phyloP scores from a whole-genome alignment of 2,797 vertebrate genomes.

The Todus mexicanus region DNA sequence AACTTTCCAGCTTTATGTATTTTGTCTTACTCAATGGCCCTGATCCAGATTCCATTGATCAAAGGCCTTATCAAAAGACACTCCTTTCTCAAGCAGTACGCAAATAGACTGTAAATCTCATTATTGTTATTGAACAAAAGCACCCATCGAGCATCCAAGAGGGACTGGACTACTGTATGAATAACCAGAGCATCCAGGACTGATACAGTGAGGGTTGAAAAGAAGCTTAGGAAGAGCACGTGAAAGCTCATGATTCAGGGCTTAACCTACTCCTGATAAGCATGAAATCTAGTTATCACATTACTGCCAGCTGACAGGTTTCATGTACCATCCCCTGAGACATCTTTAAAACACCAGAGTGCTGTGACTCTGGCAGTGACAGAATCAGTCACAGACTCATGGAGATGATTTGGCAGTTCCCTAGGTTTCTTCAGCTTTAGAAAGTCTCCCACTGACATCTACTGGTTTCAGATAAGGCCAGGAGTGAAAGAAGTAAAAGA shows the following conservation, averaged over 20 bases:
- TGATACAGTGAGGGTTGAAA: neutral
- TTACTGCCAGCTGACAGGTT: neutral
- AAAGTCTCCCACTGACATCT: slow-evolving; percentile 8
- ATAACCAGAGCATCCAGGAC: neutral
- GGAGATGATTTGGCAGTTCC: neutral
- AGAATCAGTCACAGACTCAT: neutral
- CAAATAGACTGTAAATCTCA: neutral
- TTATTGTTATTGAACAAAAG: neutral
- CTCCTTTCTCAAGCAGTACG: neutral
- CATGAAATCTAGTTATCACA: neutral
- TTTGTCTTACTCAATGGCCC: neutral
- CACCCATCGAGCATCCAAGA: neutral
- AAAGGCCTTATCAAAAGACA: neutral
- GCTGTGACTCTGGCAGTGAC: neutral
- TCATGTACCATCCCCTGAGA: neutral
- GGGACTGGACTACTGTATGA: neutral
- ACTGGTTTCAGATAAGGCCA: neutral
- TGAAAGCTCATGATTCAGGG: neutral
- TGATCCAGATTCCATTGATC: neutral
- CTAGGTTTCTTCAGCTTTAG: neutral
- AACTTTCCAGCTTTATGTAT: neutral
- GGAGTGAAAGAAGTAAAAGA: neutral
- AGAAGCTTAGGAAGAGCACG: neutral
- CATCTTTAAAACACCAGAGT: neutral
- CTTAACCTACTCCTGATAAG: neutral